A percentile compares a stretch with the other conserved stretches of the same genome.
These are phyloP conservation scores for Lophura nycthemera DNA, from an alignment of 2,113 vertebrate species.

Conservation along the genomic window DNA sequence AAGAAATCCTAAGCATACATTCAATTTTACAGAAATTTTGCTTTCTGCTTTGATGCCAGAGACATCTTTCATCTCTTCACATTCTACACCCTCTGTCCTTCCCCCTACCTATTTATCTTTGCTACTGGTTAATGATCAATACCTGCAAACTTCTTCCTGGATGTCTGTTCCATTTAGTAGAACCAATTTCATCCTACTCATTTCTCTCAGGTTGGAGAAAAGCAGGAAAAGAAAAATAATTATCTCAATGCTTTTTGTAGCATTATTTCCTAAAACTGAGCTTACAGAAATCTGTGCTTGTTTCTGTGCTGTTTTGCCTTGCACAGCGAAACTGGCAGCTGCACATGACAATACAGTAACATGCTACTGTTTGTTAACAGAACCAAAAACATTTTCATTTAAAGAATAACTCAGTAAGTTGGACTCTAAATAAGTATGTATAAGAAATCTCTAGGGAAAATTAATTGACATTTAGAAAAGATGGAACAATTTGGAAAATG, in stretches of 20 bases:
- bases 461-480: conserved; percentile 66
- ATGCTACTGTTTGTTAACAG: conserved; percentile 37
- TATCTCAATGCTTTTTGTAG: background rate
- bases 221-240: background rate
- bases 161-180: background rate
- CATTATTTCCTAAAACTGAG: background rate
- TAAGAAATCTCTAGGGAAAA: conserved; percentile 64
- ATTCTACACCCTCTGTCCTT: background rate
- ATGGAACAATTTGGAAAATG: conserved; percentile 39
- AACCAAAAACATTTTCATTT: conserved; percentile 45
- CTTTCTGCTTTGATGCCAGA: conserved; percentile 51
- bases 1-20: conserved; percentile 18
- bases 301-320: conserved; percentile 19
- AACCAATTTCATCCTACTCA: background rate
- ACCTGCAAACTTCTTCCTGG: background rate
- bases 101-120: conserved; percentile 46
- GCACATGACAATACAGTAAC: background rate
- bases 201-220: background rate
- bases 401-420: conserved; percentile 65
- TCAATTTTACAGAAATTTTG: conserved; percentile 29
- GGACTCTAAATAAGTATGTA: conserved; percentile 62
- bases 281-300: background rate
- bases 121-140: background rate
- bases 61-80: background rate
- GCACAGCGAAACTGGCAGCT: conserved; percentile 12